These are phyloP conservation scores for Masticophis lateralis DNA, from an alignment of 2,797 vertebrate genomes.

Conservation along the genomic window DNA sequence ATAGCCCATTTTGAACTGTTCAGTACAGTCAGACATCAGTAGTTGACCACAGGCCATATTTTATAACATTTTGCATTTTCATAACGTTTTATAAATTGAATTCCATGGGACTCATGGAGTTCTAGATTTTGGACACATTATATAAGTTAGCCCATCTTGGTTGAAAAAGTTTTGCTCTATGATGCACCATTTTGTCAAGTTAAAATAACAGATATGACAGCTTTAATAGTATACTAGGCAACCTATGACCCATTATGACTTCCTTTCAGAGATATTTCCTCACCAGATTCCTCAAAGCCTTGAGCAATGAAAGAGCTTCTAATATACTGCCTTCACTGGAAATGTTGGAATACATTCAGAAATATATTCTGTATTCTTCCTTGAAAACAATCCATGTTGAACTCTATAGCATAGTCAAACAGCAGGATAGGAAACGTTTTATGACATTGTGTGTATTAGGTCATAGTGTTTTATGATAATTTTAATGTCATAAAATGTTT, in stretches of 20 bases:
- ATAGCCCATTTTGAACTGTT: background rate
- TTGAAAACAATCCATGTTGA: background rate
- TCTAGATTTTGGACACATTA: background rate
- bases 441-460: background rate
- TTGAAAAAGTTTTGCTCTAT: background rate
- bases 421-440: background rate
- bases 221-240: background rate
- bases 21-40: background rate
- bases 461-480: no score
- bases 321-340: background rate
- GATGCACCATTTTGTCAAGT: background rate
- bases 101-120: background rate
- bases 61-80: background rate
- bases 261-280: background rate
- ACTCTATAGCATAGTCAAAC: background rate
- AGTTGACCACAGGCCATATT: background rate
- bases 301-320: background rate
- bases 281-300: background rate
- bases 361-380: background rate
- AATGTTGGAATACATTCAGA: background rate
- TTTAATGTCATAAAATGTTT: background rate
- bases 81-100: background rate
- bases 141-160: background rate
- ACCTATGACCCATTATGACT: background rate
- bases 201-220: background rate